A percentile compares a stretch with the other conserved stretches of the same genome.
phyloP scores from a whole-genome alignment of 2,888 invertebrate species.

The Drosophila borealis region DNA sequence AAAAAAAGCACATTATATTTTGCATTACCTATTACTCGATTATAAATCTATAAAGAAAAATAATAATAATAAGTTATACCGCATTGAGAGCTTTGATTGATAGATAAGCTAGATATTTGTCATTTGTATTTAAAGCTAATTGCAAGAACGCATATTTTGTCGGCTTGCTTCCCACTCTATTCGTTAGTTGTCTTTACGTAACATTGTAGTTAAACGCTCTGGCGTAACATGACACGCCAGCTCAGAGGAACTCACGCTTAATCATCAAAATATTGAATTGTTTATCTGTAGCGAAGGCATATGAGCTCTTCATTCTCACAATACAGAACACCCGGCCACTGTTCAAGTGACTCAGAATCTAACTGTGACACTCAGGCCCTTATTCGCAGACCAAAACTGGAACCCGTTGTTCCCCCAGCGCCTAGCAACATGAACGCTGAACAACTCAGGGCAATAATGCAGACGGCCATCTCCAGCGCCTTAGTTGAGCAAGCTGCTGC shows the following conservation, averaged over 20 bases:
- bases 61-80: background rate
- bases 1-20: background rate
- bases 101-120: background rate
- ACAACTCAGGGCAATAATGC: background rate
- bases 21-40: no score
- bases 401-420: background rate
- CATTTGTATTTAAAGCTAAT: background rate
- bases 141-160: background rate
- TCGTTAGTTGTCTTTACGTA: no score
- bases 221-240: no score
- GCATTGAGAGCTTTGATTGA: background rate
- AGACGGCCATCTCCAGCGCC: background rate
- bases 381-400: background rate
- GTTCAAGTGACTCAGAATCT: background rate
- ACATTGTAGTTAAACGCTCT: no score
- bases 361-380: background rate
- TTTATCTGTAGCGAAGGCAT: no score
- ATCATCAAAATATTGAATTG: no score
- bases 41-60: background rate
- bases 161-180: no score
- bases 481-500: no score
- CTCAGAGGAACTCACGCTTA: no score
- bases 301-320: background rate
- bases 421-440: background rate
- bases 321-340: background rate